Evolutionary conservation across 1,140 invertebrate species (phyloP).

Genomic region (Drosophila truncata): DNA sequence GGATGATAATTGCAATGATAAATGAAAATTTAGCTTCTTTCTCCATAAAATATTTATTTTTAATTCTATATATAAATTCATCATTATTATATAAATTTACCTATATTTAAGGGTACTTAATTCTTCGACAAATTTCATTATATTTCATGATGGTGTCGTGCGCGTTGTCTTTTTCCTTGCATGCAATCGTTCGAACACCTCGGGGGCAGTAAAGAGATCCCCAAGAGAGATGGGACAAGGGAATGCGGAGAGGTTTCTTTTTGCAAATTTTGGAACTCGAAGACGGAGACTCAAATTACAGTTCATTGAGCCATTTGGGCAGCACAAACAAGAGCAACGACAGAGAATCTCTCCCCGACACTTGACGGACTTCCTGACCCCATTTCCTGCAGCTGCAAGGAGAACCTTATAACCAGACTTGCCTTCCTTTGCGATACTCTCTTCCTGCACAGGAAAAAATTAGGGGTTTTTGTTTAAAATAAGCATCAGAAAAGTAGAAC

Average conservation of each 20-base stretch:
- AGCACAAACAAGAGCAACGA: constrained; percentile 46
- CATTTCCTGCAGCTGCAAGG: constrained; percentile 54
- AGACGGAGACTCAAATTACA: constrained; percentile 75
- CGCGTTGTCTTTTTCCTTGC: constrained; percentile 43
- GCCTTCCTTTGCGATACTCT: neutral
- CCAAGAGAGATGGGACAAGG: neutral
- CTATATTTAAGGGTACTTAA: constrained; percentile 10
- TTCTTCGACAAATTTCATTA: constrained; percentile 1
- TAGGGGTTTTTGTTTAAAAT: neutral
- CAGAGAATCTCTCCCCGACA: constrained; percentile 23
- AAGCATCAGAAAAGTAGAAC: neutral
- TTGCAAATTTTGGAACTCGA: constrained; percentile 54
- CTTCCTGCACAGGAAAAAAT: constrained; percentile 2
- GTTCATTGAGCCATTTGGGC: constrained; percentile 80
- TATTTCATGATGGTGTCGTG: constrained; percentile 14
- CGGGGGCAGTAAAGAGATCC: constrained; percentile 33
- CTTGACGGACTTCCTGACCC: constrained; percentile 63
- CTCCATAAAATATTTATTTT: neutral
- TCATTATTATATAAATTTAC: neutral
- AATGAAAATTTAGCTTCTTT: no score
- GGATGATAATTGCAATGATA: no score
- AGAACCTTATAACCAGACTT: constrained; percentile 42
- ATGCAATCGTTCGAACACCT: constrained; percentile 59
- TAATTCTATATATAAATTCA: neutral
- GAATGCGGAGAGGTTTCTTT: neutral